Evolutionary conservation across 2,797 vertebrate species (phyloP).

Genomic region (Dipus sagitta): DNA sequence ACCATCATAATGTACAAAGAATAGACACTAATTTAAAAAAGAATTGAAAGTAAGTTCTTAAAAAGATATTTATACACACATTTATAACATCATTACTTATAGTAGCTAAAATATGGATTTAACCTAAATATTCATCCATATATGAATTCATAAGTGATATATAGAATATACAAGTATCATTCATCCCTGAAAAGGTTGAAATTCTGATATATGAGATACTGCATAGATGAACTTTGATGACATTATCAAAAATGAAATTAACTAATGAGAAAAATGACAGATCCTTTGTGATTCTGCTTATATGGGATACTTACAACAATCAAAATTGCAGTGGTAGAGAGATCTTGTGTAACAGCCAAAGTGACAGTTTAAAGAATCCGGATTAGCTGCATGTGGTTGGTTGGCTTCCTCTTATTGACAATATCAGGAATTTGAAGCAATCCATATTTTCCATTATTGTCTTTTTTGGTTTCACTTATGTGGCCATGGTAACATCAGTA

Average conservation of each 20-base stretch:
- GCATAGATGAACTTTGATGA: not conserved
- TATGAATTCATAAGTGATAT: not conserved
- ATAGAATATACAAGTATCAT: not conserved
- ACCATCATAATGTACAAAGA: no score
- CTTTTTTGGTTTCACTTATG: not conserved
- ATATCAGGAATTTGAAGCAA: not conserved
- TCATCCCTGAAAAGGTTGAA: not conserved
- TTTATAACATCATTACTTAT: not conserved
- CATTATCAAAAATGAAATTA: not conserved
- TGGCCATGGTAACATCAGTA: not conserved
- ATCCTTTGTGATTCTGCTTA: not conserved
- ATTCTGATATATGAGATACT: no score
- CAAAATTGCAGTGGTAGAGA: not conserved
- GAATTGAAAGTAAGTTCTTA: not conserved
- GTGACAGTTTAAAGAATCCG: constrained; percentile 15
- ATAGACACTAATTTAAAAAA: not conserved
- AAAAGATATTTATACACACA: not conserved
- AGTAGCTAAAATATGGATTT: not conserved
- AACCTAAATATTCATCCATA: not conserved
- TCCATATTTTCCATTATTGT: not conserved
- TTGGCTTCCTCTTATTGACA: not conserved
- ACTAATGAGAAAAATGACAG: not conserved
- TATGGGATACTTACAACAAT: not conserved
- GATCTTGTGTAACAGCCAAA: not conserved
- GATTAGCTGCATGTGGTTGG: not conserved